Base-by-base conservation (phyloP, 2,113 vertebrate species). In the Hemichromis elongatus region DNA sequence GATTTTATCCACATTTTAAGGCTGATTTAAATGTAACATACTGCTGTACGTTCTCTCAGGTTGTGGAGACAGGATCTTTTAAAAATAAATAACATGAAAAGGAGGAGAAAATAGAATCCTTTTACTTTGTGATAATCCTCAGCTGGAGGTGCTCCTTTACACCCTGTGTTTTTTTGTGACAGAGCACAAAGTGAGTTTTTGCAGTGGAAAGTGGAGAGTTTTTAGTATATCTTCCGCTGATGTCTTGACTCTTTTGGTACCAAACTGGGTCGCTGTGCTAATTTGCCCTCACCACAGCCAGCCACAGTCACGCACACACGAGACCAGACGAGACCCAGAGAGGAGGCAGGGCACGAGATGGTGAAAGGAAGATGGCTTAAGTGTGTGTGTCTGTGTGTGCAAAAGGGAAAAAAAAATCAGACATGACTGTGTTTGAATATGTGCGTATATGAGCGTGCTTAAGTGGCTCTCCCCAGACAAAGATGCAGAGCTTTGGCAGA, bases 251-350 rank as follows among this genome's bases (percentile, higher is more conserved):
- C 81, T 82, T 85, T 85, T 77, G 87, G 68, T 82, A 81, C 89
- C 85, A 86, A 95, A 95, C 91, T 94, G 93, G 96, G 94, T 95
- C 93, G 86, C 83, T 81, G 87, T 89, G 92, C 87, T 95, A 93
- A 95, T 94, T 94, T 90, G 59, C 82, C 90, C 91, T 68, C 55
- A 59, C 89, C 90, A 87, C 81, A 90, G 81, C 82, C 85, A 91
- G 91, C 90, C 93, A 82, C 85, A 95, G 94, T 95, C 95, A 95
- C 93, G 93, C 95, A 94, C 91, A 92, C 89, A 86, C 54, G 30
- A 88, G 86, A 82, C 86, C 84, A 90, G 88, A 89, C 86, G 6
- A 92, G 90, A 87, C 86, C 21, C 89, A 81, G 81, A 84, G 83
- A 81, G 88, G 82, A 28, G 33, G 81, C 55, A 53, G 83, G 86